Evolutionary conservation across 1,140 invertebrate species (phyloP).

Genomic region (Bombus difficillimus): DNA sequence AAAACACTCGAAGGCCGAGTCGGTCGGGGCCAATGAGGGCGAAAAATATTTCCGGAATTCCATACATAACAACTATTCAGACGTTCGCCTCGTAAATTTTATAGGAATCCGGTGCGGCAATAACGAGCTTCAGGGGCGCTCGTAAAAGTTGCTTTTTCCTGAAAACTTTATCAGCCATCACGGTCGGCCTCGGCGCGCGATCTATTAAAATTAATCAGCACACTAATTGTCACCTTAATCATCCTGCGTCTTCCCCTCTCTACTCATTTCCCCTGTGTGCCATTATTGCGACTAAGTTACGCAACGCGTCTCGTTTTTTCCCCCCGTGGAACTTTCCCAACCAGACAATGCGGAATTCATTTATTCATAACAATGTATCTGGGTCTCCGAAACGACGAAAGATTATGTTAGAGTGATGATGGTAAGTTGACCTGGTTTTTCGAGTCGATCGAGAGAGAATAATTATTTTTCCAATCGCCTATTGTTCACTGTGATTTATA

Average conservation of each 20-base stretch:
- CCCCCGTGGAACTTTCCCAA: neutral
- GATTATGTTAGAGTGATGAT: neutral
- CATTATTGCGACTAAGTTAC: neutral
- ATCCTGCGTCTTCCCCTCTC: neutral
- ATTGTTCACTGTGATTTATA: neutral
- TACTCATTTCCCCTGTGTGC: neutral
- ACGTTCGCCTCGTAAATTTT: constrained; percentile 30
- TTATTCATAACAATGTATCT: neutral
- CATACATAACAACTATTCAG: neutral
- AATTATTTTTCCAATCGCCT: neutral
- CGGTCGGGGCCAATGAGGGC: neutral
- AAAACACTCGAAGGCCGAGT: neutral
- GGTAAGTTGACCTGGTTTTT: neutral
- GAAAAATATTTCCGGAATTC: constrained; percentile 15
- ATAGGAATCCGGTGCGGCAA: neutral
- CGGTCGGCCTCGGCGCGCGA: neutral
- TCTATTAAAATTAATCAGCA: constrained; percentile 32
- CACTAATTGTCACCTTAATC: constrained; percentile 29
- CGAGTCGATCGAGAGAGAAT: neutral
- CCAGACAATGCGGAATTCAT: neutral
- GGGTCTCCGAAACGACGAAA: neutral
- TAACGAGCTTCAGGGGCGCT: constrained; percentile 8
- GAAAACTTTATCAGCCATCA: constrained; percentile 29
- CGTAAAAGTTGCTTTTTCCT: constrained; percentile 24
- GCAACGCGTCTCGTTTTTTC: neutral